Evolutionary conservation across 2,888 invertebrate genomes (phyloP).

Genomic region (Andricus quercusramuli): DNA sequence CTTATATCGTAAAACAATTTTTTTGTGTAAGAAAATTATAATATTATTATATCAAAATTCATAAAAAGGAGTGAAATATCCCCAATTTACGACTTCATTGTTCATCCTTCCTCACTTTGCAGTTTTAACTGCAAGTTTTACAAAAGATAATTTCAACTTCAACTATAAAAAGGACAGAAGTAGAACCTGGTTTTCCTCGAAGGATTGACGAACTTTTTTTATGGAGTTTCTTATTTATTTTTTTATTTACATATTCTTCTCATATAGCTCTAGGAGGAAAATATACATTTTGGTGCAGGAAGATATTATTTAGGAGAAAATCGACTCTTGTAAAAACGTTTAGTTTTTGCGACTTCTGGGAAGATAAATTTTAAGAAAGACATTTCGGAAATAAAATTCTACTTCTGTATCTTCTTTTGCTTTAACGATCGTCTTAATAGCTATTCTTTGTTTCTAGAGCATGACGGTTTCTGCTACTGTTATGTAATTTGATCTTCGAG

Average conservation of each 20-base stretch:
- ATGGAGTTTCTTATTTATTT: neutral
- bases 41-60: neutral
- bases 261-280: neutral
- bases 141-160: neutral
- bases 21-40: neutral
- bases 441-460: conserved; percentile 13
- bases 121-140: neutral
- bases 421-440: conserved; percentile 17
- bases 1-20: neutral
- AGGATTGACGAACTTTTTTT: neutral
- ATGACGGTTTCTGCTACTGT: neutral
- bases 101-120: neutral
- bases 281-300: neutral
- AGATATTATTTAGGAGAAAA: neutral
- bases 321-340: neutral
- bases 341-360: neutral
- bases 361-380: neutral
- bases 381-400: neutral
- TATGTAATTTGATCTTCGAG: conserved; percentile 11
- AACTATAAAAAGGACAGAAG: neutral
- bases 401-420: neutral
- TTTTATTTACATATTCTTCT: neutral
- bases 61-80: neutral
- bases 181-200: neutral
- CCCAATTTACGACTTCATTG: neutral